Base-by-base conservation (phyloP, 2,797 vertebrate species). In the Mormyrus hasselquistii region DNA sequence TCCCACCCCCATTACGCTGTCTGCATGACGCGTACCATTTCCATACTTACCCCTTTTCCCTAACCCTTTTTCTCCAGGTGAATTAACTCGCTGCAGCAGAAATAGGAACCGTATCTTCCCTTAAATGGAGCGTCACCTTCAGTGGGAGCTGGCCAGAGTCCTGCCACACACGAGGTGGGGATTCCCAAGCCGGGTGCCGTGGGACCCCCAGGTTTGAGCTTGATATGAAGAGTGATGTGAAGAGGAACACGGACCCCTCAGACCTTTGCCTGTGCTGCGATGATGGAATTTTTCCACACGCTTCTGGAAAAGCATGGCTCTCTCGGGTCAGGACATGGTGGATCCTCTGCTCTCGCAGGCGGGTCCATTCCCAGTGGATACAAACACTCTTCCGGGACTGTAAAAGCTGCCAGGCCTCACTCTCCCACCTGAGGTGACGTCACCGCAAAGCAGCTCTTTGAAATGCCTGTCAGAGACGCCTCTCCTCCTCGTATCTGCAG, bases 1-100 rank as follows among this genome's bases (percentile, higher is more conserved):
- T 1, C 34, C 22, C 25, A 14, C 19, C 50, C n/a, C 83, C 22
- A 52, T 16, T n/a, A 14, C 34, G 83, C 47, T 52, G 22, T 86
- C 83, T 57, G 25, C 50, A 47, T 49, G n/a, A 84, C 25, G 22
- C 38, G 1, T 12, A n/a, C 14, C 25, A 53, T 87, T 14, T 86
- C 25, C 50, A 57, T n/a, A 53, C 53, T 87, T 38, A 87, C 29
- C 16, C 29, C 14, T 87, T 87, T 49, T 84, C 82, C 29, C 8
- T 41, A 79, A 79, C 12, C 50, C n/a, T 87, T 87, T 16, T 41
- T 87, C 85, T 53, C 53, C 85, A 87, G 85, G 85, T 87, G 53
- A 87, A 41, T 12, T 87, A 57, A 87, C 8, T 55, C 6, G 8
- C 85, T 87, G 85, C 29, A 59, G 6, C 52, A 87, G 29, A 87